phyloP scores from a whole-genome alignment of 2,888 invertebrate species.

The Noctuana brunneofusca region DNA sequence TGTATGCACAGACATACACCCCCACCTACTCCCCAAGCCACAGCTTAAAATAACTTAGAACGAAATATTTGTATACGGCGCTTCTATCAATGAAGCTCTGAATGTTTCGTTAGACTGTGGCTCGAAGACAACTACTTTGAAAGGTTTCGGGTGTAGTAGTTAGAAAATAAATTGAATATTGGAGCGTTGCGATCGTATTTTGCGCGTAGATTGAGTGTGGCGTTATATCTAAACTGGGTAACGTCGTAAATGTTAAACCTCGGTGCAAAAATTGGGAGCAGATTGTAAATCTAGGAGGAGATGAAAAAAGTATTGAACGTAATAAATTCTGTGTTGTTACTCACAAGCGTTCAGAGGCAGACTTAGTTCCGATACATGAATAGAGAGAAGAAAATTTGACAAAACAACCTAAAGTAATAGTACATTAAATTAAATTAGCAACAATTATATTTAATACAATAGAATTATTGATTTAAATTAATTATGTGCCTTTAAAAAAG shows the following conservation, averaged over 20 bases:
- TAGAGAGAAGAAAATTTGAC: neutral
- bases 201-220: constrained; percentile 61
- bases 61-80: constrained; percentile 11
- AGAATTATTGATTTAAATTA: too few species aligned
- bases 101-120: neutral
- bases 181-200: constrained; percentile 53
- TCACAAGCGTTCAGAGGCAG: neutral
- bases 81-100: neutral
- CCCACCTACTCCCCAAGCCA: constrained; percentile 44
- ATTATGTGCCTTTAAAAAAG: too few species aligned
- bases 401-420: too few species aligned
- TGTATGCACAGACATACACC: constrained; percentile 52
- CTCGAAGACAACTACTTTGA: constrained; percentile 42
- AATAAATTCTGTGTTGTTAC: constrained; percentile 6
- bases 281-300: constrained; percentile 17
- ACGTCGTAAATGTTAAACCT: constrained; percentile 25
- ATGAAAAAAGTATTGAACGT: neutral
- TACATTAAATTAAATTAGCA: too few species aligned
- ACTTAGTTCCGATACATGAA: neutral
- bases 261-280: constrained; percentile 21
- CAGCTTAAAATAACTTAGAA: constrained; percentile 44
- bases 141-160: constrained; percentile 55
- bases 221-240: constrained; percentile 55
- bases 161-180: constrained; percentile 76
- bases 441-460: too few species aligned